These are phyloP conservation scores for Tipula unca DNA, from an alignment of 2,888 invertebrate genomes.

Conservation along the genomic window DNA sequence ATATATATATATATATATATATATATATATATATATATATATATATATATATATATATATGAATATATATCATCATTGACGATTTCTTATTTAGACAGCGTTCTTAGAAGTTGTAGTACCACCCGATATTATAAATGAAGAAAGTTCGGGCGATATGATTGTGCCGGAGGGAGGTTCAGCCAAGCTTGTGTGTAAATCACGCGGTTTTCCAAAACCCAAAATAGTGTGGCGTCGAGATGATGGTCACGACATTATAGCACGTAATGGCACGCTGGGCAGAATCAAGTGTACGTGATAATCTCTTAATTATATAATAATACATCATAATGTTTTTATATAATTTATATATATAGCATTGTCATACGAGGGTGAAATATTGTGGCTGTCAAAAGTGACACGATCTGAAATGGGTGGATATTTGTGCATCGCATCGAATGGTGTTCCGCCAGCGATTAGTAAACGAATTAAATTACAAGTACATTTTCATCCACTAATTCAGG, in stretches of 20 bases:
- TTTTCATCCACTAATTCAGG: background rate
- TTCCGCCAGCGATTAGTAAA: too few relatives aligned
- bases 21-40: too few relatives aligned
- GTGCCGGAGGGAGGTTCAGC: constrained; percentile 86
- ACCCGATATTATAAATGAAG: constrained; percentile 44
- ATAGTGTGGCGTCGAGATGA: constrained; percentile 84
- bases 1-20: too few relatives aligned
- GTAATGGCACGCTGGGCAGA: constrained; percentile 62
- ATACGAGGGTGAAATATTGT: constrained; percentile 45
- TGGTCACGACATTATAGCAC: constrained; percentile 69
- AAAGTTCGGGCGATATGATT: constrained; percentile 88
- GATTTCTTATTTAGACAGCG: background rate
- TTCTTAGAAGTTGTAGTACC: background rate
- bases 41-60: too few relatives aligned
- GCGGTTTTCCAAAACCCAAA: constrained; percentile 75
- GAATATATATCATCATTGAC: too few relatives aligned
- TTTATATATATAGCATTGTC: background rate
- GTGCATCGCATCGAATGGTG: constrained; percentile 74
- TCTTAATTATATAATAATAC: background rate
- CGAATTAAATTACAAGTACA: background rate
- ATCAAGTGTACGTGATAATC: background rate
- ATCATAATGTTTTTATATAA: background rate
- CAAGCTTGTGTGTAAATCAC: constrained; percentile 76
- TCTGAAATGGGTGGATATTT: constrained; percentile 85
- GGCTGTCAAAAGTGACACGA: constrained; percentile 75